phyloP scores from a whole-genome alignment of 1,140 invertebrate genomes.

The Drosophila sturtevanti region DNA sequence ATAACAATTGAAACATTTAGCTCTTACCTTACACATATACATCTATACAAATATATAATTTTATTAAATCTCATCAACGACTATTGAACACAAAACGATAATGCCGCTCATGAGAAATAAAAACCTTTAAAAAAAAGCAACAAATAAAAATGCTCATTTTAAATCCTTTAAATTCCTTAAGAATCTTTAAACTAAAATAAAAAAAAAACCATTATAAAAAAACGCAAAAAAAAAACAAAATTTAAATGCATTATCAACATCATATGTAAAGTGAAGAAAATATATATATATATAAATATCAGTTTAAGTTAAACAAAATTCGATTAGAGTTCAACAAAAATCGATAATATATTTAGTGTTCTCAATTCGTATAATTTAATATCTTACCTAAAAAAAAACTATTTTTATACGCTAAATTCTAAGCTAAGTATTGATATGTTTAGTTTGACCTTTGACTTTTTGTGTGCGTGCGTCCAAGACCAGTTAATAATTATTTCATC shows the following conservation, averaged over 20 bases:
- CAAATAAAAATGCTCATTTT: constrained; percentile 69
- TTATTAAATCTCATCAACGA: constrained; percentile 39
- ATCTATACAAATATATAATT: constrained; percentile 4
- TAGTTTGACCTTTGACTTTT: constrained; percentile 53
- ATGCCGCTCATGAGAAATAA: constrained; percentile 6
- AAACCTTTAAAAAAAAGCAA: constrained; percentile 5
- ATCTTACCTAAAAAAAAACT: constrained; percentile 46
- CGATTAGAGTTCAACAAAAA: constrained; percentile 5
- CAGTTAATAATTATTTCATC: constrained; percentile 16
- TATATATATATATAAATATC: constrained; percentile 46
- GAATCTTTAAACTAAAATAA: constrained; percentile 46
- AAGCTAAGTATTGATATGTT: constrained; percentile 77
- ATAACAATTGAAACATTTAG: constrained; percentile 44
- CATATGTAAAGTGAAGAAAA: constrained; percentile 41
- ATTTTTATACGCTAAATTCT: constrained; percentile 76
- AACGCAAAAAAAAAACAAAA: constrained; percentile 30
- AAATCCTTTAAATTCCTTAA: constrained; percentile 60
- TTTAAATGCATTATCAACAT: constrained; percentile 44
- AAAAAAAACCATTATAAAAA: constrained; percentile 39
- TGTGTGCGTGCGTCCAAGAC: constrained; percentile 73
- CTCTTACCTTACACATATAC: constrained; percentile 11
- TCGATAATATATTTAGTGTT: constrained; percentile 48
- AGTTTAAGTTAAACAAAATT: constrained; percentile 60
- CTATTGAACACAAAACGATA: constrained; percentile 4
- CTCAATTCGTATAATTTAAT: constrained; percentile 68